Evolutionary conservation across 1,140 invertebrate genomes (phyloP).

Genomic region (Drosophila pseudoananassae): DNA sequence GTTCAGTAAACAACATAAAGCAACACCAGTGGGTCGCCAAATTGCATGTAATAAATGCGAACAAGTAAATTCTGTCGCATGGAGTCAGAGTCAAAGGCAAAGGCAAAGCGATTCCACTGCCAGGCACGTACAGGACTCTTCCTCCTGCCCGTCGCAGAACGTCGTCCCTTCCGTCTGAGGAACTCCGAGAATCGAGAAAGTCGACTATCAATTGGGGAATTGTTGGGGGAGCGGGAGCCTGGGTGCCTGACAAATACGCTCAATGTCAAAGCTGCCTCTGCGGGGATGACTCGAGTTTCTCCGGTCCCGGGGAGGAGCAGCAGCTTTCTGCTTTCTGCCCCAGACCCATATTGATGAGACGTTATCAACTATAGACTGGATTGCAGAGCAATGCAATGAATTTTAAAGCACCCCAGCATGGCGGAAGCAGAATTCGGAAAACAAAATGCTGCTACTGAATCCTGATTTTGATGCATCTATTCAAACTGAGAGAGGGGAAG

Average conservation of each 20-base stretch:
- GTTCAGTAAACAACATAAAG: constrained; percentile 46
- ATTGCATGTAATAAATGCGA: constrained; percentile 76
- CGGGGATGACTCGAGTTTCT: constrained; percentile 24
- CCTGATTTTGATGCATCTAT: constrained; percentile 66
- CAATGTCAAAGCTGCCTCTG: constrained; percentile 51
- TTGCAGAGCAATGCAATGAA: constrained; percentile 63
- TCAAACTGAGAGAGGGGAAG: constrained; percentile 6
- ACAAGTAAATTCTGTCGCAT: constrained; percentile 65
- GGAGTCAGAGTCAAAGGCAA: constrained; percentile 49
- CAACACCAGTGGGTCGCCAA: constrained; percentile 58
- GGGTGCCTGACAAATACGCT: constrained; percentile 68
- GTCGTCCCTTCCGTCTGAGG: neutral
- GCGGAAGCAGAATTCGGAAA: constrained; percentile 31
- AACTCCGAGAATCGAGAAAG: constrained; percentile 10
- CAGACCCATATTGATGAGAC: constrained; percentile 66
- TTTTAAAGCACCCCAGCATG: constrained; percentile 50
- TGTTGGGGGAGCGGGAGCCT: constrained; percentile 23
- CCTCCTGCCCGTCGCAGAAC: neutral
- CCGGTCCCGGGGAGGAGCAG: neutral
- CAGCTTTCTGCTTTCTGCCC: constrained; percentile 36
- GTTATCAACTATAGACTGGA: constrained; percentile 62
- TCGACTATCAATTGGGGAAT: constrained; percentile 67
- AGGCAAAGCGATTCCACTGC: constrained; percentile 34
- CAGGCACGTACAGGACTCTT: constrained; percentile 45
- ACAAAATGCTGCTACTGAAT: constrained; percentile 27